Conservation (phyloP, 2,888 invertebrate species). For the Phania funesta region DNA sequence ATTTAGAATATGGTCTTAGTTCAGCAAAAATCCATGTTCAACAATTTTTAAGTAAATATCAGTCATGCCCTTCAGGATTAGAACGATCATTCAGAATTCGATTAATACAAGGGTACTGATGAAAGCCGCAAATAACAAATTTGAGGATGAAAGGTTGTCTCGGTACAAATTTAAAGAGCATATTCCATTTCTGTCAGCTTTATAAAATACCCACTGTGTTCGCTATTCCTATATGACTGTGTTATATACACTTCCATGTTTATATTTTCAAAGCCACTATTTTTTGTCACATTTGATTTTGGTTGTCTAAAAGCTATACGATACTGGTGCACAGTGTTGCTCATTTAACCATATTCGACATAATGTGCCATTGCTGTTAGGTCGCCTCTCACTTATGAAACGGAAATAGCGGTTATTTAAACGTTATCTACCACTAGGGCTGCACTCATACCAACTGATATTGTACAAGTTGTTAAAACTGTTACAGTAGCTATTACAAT, state of each 20-base stretch:
- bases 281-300: constrained; percentile 49
- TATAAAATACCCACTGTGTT: background rate
- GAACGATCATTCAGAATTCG: too few relatives aligned
- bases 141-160: too few relatives aligned
- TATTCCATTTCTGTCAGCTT: too few relatives aligned
- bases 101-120: too few relatives aligned
- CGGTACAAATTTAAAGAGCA: too few relatives aligned
- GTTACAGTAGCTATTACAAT: constrained; percentile 50
- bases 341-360: constrained; percentile 26
- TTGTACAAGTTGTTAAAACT: constrained; percentile 22
- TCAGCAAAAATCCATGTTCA: too few relatives aligned
- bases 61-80: too few relatives aligned
- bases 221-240: background rate
- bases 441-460: constrained; percentile 19
- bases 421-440: constrained; percentile 48
- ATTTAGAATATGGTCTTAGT: too few relatives aligned
- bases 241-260: background rate
- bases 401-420: constrained; percentile 58
- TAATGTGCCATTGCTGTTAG: constrained; percentile 28
- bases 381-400: constrained; percentile 20
- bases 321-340: constrained; percentile 18
- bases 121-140: too few relatives aligned
- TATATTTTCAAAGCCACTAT: constrained; percentile 11
- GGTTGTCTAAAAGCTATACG: constrained; percentile 31
- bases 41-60: too few relatives aligned